These are phyloP conservation scores for Catharus ustulatus DNA, from an alignment of 2,797 vertebrate genomes.

Conservation along the genomic window DNA sequence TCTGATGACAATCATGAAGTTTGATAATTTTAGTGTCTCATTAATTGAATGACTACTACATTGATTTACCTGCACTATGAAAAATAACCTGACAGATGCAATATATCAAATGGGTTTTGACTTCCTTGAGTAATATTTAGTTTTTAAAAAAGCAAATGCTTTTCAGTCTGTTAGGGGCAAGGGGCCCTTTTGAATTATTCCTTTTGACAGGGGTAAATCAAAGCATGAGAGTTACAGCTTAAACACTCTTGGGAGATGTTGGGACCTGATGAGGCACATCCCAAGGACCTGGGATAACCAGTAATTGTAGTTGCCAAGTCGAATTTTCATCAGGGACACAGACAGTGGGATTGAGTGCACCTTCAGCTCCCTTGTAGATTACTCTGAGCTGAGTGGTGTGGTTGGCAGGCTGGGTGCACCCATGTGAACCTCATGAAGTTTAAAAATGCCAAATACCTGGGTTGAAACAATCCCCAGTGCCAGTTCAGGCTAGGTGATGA, in stretches of 20 bases:
- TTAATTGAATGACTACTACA: neutral
- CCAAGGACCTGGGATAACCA: neutral
- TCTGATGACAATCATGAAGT: neutral
- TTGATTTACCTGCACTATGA: neutral
- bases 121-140: neutral
- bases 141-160: neutral
- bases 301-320: neutral
- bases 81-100: constrained; percentile 37
- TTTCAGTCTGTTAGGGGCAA: neutral
- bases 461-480: fast-evolving
- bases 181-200: neutral
- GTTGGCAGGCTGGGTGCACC: neutral
- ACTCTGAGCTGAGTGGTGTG: neutral
- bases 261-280: neutral
- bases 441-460: neutral
- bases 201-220: neutral
- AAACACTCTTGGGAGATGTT: neutral
- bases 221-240: neutral
- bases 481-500: neutral
- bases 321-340: neutral
- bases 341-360: neutral
- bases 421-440: neutral
- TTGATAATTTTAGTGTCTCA: neutral
- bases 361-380: neutral
- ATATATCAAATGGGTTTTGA: neutral